Evolutionary conservation across 2,888 invertebrate genomes (phyloP), one percentile per base, ranked within the genome.

Genomic region (Lithosia quadra): DNA sequence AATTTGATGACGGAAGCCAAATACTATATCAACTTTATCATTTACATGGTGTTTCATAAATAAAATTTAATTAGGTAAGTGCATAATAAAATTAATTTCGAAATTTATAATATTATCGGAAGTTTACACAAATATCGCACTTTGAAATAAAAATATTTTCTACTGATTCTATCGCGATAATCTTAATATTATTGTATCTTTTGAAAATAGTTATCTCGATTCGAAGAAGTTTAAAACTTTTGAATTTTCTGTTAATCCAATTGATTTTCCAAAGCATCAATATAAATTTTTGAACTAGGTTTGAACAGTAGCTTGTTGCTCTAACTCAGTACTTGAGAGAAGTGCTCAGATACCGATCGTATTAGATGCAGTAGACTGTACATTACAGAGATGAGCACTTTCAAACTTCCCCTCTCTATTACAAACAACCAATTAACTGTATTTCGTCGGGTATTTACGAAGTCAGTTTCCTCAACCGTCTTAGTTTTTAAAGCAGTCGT

Each of bases 351-450:
- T 63, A 53, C 53, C 34, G 63, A 63, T 63, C 53, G 53, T 63
- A 55, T 55, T 63, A 63, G 62, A 53, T 28, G 22, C 34, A 55
- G 63, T 53, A 63, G 53, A 15, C 22, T 63, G 53, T 55, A 63
- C 39, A 9, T 49, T 53, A 39, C 55, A 33, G 53, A 55, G 63
- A 53, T 24, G n/a, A 49, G 63, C 63, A 63, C 63, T 63, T 55
- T 33, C 33, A 22, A 63, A 63, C 63, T 63, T 55, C 18, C 33
- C 53, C 63, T 63, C 34, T 63, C 63, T 18, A 63, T 22, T 55
- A 63, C 34, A 63, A 63, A 63, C 63, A 53, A 53, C 63, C 63
- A 63, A 63, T 63, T 55, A 63, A 63, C 63, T 63, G 34, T 34
- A n/a, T 53, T 34, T 24, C 53, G 53, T 13, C 15, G 63, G 13